Evolutionary conservation across 2,113 vertebrate species (phyloP).

Genomic region (Oreochromis tanganicae): DNA sequence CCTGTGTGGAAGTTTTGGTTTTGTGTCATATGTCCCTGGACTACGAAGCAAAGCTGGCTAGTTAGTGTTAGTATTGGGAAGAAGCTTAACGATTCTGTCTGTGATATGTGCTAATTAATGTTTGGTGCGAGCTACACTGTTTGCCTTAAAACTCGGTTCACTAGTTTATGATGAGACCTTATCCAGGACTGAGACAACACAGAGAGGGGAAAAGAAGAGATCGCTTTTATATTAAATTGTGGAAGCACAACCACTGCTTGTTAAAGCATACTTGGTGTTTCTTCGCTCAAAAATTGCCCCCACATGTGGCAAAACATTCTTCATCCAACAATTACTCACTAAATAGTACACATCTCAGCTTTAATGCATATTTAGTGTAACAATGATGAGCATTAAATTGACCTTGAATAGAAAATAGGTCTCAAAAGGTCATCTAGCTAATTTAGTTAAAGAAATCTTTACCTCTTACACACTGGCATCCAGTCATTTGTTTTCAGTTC

Average conservation of each 20-base stretch:
- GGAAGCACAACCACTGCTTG: neutral
- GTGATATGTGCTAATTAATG: neutral
- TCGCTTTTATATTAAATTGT: neutral
- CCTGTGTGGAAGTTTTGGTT: neutral
- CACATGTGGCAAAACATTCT: neutral
- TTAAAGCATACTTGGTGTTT: neutral
- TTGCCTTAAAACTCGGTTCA: neutral
- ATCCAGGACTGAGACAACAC: neutral
- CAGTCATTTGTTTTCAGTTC: neutral
- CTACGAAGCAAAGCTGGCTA: neutral
- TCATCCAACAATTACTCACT: neutral
- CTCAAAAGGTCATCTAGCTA: neutral
- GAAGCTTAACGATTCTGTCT: neutral
- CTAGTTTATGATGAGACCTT: neutral
- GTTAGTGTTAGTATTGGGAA: neutral
- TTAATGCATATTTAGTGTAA: neutral
- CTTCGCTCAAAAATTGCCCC: rapidly evolving
- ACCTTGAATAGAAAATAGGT: neutral
- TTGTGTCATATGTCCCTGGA: neutral
- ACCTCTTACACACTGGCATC: neutral
- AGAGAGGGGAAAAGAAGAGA: neutral
- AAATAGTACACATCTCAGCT: rapidly evolving
- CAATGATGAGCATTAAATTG: neutral
- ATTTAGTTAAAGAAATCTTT: neutral
- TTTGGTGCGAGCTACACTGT: neutral